Evolutionary conservation across 2,888 invertebrate species (phyloP).

Genomic region (Mesodorylaimus sp.): DNA sequence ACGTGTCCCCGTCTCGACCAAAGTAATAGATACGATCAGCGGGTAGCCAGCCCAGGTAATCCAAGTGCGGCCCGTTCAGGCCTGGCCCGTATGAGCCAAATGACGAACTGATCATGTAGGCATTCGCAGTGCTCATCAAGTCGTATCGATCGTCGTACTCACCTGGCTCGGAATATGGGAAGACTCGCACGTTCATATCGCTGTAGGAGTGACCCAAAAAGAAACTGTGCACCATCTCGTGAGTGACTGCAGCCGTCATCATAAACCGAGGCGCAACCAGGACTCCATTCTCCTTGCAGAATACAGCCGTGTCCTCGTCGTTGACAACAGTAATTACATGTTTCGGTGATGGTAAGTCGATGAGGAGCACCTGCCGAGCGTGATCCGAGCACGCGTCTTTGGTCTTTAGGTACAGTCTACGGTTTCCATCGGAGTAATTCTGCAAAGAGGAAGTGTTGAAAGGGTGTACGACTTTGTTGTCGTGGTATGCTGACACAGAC

Average conservation of each 20-base stretch:
- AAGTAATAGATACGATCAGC: conserved; percentile 22
- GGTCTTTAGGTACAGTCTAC: conserved; percentile 21
- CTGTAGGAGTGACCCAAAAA: conserved; percentile 27
- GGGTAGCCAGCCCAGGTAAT: conserved; percentile 27
- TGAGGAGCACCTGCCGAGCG: conserved; percentile 12
- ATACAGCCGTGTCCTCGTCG: conserved; percentile 12
- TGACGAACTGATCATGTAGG: conserved; percentile 16
- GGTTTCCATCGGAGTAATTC: not conserved
- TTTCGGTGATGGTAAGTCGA: not conserved
- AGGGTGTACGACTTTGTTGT: no score
- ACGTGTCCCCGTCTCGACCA: conserved; percentile 13
- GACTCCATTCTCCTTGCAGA: conserved; percentile 20
- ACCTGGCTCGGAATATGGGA: conserved; percentile 21
- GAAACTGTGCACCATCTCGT: conserved; percentile 27
- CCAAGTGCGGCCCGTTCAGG: conserved; percentile 24
- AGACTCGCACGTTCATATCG: conserved; percentile 20
- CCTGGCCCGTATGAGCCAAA: conserved; percentile 16
- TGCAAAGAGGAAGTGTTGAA: not conserved
- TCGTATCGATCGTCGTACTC: conserved; percentile 26
- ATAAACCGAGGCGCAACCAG: conserved; percentile 22
- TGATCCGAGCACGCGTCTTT: conserved; percentile 21
- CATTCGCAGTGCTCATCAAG: conserved; percentile 27
- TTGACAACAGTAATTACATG: conserved; percentile 23
- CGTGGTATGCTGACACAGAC: no score
- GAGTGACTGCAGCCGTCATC: conserved; percentile 23